Evolutionary conservation across 2,888 invertebrate genomes (phyloP).

Genomic region (Apodemia duryi): DNA sequence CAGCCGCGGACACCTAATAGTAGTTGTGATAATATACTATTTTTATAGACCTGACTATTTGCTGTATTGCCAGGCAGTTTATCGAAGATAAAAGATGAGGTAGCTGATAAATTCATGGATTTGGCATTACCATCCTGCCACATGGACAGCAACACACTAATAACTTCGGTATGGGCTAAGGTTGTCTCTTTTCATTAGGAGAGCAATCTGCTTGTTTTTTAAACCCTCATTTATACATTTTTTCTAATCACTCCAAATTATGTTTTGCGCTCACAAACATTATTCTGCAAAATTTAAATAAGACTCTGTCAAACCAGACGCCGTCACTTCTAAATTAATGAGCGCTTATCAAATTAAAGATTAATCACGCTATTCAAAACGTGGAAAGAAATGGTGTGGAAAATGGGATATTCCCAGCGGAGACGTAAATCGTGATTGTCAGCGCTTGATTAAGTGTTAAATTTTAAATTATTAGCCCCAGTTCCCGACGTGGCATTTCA

Average conservation of each 20-base stretch:
- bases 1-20: no score
- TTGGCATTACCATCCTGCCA: no score
- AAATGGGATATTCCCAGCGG: constrained; percentile 27
- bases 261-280: background rate
- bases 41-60: no score
- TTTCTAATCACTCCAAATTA: background rate
- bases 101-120: no score
- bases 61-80: no score
- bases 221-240: no score
- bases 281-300: background rate
- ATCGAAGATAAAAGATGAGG: no score
- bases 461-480: constrained; percentile 52
- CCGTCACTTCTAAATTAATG: constrained; percentile 38
- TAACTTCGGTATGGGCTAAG: no score
- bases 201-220: no score
- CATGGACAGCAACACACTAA: no score
- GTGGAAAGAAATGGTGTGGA: constrained; percentile 33
- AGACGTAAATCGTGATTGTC: constrained; percentile 65
- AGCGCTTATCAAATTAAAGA: constrained; percentile 58
- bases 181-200: no score
- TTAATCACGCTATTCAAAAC: constrained; percentile 49
- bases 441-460: constrained; percentile 72
- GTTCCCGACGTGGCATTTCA: constrained; percentile 12
- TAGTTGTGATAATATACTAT: no score
- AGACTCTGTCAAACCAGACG: constrained; percentile 15